A percentile compares a stretch with the other conserved stretches of the same genome.
These are phyloP conservation scores for Hycleus cichorii DNA, from an alignment of 1,140 invertebrate species.

Conservation along the genomic window DNA sequence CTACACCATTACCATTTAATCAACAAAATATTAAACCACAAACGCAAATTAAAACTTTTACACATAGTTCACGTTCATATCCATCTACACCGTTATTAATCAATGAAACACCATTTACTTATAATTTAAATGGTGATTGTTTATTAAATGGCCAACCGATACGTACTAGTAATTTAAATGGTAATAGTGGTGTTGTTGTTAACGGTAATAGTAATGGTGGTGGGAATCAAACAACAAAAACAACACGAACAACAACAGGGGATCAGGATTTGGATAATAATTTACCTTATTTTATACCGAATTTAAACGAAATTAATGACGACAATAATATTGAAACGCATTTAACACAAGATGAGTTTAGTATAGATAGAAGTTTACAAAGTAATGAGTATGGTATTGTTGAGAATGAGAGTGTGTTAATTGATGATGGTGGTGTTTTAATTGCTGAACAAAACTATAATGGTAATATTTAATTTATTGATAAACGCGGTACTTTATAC, in stretches of 20 bases:
- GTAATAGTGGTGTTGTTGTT: too few species aligned
- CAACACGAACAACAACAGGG: background rate
- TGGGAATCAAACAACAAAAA: background rate
- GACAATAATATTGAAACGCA: constrained; percentile 24
- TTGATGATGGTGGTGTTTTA: constrained; percentile 27
- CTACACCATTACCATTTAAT: constrained; percentile 50
- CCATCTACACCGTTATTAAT: constrained; percentile 53
- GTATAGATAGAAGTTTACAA: constrained; percentile 13
- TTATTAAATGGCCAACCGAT: constrained; percentile 39
- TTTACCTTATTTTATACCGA: constrained; percentile 6
- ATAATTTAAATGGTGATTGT: constrained; percentile 42
- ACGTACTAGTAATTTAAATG: constrained; percentile 18
- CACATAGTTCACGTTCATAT: constrained; percentile 49
- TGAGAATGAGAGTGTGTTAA: constrained; percentile 23
- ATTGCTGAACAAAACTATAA: constrained; percentile 3
- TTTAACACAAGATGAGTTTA: constrained; percentile 19
- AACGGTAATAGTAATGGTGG: background rate
- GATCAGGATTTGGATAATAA: background rate
- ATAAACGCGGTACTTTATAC: background rate
- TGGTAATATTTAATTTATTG: constrained; percentile 1
- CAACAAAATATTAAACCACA: constrained; percentile 35
- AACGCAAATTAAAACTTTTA: constrained; percentile 22
- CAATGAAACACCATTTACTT: constrained; percentile 50
- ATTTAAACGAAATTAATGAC: constrained; percentile 18
- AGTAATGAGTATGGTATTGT: constrained; percentile 21